These are phyloP conservation scores for Papilio polytes DNA, from an alignment of 1,140 invertebrate genomes.

Conservation along the genomic window DNA sequence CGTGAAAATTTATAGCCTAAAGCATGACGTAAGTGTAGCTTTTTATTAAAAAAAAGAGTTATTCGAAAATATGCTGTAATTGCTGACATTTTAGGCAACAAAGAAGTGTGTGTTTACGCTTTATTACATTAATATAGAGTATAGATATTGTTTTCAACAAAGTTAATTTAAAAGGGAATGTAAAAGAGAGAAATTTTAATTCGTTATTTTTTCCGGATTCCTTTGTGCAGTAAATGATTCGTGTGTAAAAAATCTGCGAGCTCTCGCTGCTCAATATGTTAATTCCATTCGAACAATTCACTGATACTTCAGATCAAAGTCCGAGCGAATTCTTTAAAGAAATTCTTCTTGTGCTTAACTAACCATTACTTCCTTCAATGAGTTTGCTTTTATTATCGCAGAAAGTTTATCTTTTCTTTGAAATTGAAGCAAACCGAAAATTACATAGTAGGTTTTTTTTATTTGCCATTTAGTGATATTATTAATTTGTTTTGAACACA, in stretches of 20 bases:
- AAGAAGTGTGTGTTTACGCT: no score
- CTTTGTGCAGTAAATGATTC: neutral
- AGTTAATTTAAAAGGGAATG: neutral
- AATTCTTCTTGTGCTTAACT: slow-evolving; percentile 5
- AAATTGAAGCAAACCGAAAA: neutral
- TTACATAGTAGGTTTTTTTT: no score
- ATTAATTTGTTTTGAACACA: no score
- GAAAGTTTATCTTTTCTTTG: neutral
- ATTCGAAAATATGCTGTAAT: no score
- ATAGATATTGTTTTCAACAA: no score
- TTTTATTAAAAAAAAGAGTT: no score
- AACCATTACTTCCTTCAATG: slow-evolving; percentile 18
- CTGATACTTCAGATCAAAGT: slow-evolving; percentile 12
- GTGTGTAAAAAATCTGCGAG: neutral
- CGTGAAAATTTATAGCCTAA: no score
- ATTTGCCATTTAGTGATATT: no score
- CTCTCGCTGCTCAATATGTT: neutral
- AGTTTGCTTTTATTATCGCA: neutral
- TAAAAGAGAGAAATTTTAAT: no score
- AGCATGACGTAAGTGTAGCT: no score
- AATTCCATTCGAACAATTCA: slow-evolving; percentile 21
- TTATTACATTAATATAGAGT: no score
- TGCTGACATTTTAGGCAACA: no score
- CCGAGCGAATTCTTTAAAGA: slow-evolving; percentile 1
- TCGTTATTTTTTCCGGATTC: neutral